Evolutionary conservation across 1,140 invertebrate species (phyloP).

Genomic region (Cardiocondyla obscurior): DNA sequence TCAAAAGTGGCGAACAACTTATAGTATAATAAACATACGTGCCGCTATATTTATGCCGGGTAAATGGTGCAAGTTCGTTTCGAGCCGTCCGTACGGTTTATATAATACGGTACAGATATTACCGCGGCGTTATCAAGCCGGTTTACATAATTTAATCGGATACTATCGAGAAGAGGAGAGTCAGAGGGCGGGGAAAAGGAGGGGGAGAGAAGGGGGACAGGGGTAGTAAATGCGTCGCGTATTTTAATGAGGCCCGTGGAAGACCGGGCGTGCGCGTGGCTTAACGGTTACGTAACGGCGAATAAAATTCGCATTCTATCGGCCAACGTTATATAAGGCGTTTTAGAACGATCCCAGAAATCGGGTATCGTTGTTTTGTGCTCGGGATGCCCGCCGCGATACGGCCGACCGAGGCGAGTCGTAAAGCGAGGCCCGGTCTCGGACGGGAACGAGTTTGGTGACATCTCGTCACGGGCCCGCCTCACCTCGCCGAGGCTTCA

Average conservation of each 20-base stretch:
- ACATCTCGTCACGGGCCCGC: slow-evolving; percentile 64
- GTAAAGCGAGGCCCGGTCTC: slow-evolving; percentile 62
- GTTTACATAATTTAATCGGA: slow-evolving; percentile 36
- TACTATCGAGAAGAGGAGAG: background rate
- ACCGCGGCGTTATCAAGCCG: background rate
- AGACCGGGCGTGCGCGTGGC: slow-evolving; percentile 6
- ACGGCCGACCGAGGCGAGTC: slow-evolving; percentile 28
- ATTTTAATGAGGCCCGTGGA: slow-evolving; percentile 55
- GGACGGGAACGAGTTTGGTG: slow-evolving; percentile 70
- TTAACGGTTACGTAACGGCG: slow-evolving; percentile 52
- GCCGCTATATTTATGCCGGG: background rate
- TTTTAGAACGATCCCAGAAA: slow-evolving; percentile 60
- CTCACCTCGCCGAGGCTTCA: slow-evolving; percentile 46
- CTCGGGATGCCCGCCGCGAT: slow-evolving; percentile 49
- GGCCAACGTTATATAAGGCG: slow-evolving; percentile 58
- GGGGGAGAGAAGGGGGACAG: background rate
- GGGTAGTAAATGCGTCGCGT: slow-evolving; percentile 31
- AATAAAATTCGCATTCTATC: slow-evolving; percentile 65
- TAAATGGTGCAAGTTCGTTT: background rate
- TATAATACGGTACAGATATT: slow-evolving; percentile 8
- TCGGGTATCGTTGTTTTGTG: slow-evolving; percentile 41
- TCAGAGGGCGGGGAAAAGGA: no score
- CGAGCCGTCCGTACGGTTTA: background rate
- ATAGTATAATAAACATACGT: background rate
- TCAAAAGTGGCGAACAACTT: background rate